A percentile compares a stretch with the other conserved stretches of the same genome.
Evolutionary conservation across 2,797 vertebrate species (phyloP).

Genomic region (Sebastes diploproa): DNA sequence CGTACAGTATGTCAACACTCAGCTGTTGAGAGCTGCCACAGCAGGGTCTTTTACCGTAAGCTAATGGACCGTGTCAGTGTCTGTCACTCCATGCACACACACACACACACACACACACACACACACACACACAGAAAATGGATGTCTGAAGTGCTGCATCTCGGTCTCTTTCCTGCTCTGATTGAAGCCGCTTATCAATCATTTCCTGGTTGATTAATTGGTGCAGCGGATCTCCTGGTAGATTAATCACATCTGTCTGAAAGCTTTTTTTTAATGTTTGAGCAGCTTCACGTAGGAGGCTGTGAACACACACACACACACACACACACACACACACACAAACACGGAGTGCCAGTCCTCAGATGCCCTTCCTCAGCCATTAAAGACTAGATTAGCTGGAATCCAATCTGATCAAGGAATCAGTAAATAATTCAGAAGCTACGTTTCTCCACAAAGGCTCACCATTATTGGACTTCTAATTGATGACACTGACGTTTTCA

Average conservation of each 20-base stretch:
- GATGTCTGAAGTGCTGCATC: neutral
- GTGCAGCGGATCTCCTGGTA: constrained; percentile 38
- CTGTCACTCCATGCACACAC: neutral
- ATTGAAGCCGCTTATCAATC: constrained; percentile 65
- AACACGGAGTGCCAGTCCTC: neutral
- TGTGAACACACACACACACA: neutral
- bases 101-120: neutral
- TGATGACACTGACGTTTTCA: constrained; percentile 6
- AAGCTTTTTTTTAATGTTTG: constrained; percentile 21
- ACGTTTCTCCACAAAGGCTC: constrained; percentile 2
- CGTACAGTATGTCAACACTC: constrained; percentile 7
- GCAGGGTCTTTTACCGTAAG: constrained; percentile 23
- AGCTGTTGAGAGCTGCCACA: constrained; percentile 32
- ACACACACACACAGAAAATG: neutral
- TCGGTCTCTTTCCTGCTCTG: constrained; percentile 21
- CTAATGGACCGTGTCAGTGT: constrained; percentile 41
- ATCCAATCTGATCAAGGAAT: neutral
- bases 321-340: neutral
- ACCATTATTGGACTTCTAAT: neutral
- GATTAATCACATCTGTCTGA: constrained; percentile 60
- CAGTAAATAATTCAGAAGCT: constrained; percentile 40
- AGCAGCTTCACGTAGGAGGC: constrained; percentile 6
- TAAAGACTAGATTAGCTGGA: neutral
- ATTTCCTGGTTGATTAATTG: constrained; percentile 66
- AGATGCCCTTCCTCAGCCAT: constrained; percentile 4